Evolutionary conservation across 1,140 invertebrate genomes (phyloP).

Genomic region (Aphelinus atriplicis): DNA sequence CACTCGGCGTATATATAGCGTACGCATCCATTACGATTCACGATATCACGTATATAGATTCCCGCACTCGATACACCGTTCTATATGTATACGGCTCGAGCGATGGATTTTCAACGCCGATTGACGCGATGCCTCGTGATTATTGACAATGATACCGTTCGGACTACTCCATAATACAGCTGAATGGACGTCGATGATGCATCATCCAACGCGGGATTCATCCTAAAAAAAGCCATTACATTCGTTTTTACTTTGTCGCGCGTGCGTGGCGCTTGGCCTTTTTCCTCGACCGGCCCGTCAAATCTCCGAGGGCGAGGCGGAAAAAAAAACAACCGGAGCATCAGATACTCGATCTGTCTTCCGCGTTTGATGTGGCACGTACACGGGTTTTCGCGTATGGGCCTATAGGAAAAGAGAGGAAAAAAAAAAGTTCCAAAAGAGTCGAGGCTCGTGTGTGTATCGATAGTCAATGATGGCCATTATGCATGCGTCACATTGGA

Average conservation of each 20-base stretch:
- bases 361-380: slow-evolving; percentile 27
- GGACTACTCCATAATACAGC: no score
- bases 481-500: slow-evolving; percentile 48
- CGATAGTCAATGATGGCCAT: slow-evolving; percentile 49
- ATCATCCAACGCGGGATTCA: no score
- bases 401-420: not conserved
- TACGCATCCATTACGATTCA: no score
- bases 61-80: no score
- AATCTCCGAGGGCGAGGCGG: not conserved
- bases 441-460: slow-evolving; percentile 38
- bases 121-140: no score
- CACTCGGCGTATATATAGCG: no score
- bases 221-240: slow-evolving; percentile 14
- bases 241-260: not conserved
- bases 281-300: slow-evolving; percentile 14
- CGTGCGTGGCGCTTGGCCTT: not conserved
- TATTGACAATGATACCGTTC: no score
- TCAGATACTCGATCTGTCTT: slow-evolving; percentile 34
- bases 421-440: slow-evolving; percentile 18
- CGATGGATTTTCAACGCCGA: no score
- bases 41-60: no score
- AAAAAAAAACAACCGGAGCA: slow-evolving; percentile 9
- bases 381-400: not conserved
- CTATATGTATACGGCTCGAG: no score
- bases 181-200: no score